These are phyloP conservation scores for Drosophila ficusphila DNA, from an alignment of 1,140 invertebrate species.

Conservation along the genomic window DNA sequence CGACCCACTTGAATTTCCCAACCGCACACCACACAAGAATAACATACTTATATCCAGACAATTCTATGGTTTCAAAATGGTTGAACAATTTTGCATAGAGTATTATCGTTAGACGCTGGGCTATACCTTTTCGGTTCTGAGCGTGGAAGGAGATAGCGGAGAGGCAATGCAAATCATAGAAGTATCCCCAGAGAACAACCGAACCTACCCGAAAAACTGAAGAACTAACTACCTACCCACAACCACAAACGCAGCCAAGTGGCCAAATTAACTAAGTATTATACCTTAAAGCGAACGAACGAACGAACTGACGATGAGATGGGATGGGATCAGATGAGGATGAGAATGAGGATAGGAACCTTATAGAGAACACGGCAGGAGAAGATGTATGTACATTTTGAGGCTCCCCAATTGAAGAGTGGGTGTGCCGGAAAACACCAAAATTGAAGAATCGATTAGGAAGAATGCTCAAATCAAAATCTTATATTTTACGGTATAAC, in stretches of 20 bases:
- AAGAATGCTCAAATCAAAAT: slow-evolving; percentile 77
- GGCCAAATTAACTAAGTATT: slow-evolving; percentile 81
- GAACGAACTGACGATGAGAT: slow-evolving; percentile 15
- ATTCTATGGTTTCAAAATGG: slow-evolving; percentile 82
- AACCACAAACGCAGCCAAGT: slow-evolving; percentile 66
- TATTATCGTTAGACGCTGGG: slow-evolving; percentile 59
- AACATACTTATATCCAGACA: slow-evolving; percentile 53
- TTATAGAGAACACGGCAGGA: neutral
- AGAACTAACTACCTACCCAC: slow-evolving; percentile 76
- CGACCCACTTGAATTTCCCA: slow-evolving; percentile 45
- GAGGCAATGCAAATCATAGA: slow-evolving; percentile 74
- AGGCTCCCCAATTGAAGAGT: slow-evolving; percentile 45
- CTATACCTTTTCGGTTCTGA: slow-evolving; percentile 61
- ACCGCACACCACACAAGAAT: slow-evolving; percentile 29
- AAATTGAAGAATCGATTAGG: slow-evolving; percentile 29
- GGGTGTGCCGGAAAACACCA: slow-evolving; percentile 65
- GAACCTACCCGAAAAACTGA: slow-evolving; percentile 69
- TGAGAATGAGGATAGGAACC: slow-evolving; percentile 1
- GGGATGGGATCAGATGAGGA: neutral
- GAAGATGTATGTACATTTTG: slow-evolving; percentile 71
- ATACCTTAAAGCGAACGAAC: slow-evolving; percentile 55
- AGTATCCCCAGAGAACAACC: slow-evolving; percentile 60
- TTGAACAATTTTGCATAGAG: slow-evolving; percentile 73
- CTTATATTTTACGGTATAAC: slow-evolving; percentile 69
- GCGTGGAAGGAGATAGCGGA: slow-evolving; percentile 22